A percentile compares a stretch with the other conserved stretches of the same genome.
Evolutionary conservation across 1,140 invertebrate species (phyloP).

Genomic region (Lerema accius): DNA sequence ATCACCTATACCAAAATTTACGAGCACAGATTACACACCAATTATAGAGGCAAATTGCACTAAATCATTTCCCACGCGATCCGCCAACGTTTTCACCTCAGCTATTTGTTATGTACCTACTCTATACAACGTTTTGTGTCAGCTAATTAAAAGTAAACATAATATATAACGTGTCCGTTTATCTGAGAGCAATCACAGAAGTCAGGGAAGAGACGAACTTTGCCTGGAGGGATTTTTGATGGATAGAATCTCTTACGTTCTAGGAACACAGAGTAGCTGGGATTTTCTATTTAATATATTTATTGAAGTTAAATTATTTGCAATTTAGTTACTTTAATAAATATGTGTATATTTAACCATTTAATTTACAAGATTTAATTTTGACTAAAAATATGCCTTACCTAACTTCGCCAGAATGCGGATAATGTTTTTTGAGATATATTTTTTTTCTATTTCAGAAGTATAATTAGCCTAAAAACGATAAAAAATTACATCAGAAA

Average conservation of each 20-base stretch:
- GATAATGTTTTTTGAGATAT: no score
- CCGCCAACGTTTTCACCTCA: constrained; percentile 33
- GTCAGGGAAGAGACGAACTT: constrained; percentile 61
- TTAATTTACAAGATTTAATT: no score
- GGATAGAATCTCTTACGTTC: constrained; percentile 58
- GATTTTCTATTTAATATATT: no score
- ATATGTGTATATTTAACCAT: no score
- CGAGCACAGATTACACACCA: constrained; percentile 28
- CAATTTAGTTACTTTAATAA: no score
- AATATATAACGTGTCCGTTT: constrained; percentile 52
- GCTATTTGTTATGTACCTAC: constrained; percentile 49
- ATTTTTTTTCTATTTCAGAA: no score
- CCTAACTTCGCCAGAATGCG: no score
- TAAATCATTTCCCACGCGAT: constrained; percentile 71
- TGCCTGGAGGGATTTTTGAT: constrained; percentile 66
- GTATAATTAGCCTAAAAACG: no score
- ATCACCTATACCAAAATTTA: constrained; percentile 27
- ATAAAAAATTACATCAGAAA: no score
- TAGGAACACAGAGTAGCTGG: constrained; percentile 37
- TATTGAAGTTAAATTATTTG: no score
- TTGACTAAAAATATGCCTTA: no score
- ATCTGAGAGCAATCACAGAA: constrained; percentile 66
- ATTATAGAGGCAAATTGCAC: constrained; percentile 33
- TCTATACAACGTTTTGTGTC: constrained; percentile 53
- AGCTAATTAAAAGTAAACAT: constrained; percentile 77